Conservation (phyloP, 2,113 vertebrate species). For the Siniperca knerii region DNA sequence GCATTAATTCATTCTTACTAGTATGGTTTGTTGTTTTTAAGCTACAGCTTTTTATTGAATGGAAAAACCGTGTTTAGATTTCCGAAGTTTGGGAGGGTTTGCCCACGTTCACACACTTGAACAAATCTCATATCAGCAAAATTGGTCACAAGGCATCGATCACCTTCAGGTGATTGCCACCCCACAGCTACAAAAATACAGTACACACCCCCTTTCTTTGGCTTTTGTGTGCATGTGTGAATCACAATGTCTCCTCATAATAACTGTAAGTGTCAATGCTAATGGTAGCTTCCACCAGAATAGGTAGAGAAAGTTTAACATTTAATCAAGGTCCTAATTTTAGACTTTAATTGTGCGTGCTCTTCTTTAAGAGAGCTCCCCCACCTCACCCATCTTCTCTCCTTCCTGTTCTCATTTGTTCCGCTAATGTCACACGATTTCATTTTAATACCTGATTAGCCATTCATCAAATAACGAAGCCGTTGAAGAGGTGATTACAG, state of each 20-base stretch:
- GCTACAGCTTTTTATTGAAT: not conserved
- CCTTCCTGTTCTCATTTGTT: constrained; percentile 85
- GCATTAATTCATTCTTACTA: not conserved
- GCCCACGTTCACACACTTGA: not conserved
- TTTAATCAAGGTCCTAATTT: constrained; percentile 87
- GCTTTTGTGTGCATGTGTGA: not conserved
- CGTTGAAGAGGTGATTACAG: constrained; percentile 59
- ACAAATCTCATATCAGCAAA: not conserved
- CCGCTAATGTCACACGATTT: constrained; percentile 78
- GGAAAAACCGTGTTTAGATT: not conserved
- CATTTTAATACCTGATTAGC: constrained; percentile 87
- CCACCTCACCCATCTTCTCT: constrained; percentile 56
- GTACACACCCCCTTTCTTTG: not conserved
- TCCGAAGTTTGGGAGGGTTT: not conserved
- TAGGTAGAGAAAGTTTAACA: constrained; percentile 83
- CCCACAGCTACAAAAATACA: not conserved
- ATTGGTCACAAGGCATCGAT: not conserved
- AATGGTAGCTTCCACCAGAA: constrained; percentile 75
- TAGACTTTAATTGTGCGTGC: constrained; percentile 81
- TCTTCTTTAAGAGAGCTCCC: constrained; percentile 74
- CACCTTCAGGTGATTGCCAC: not conserved
- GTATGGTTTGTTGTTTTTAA: not conserved
- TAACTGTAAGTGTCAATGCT: constrained; percentile 69
- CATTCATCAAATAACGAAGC: constrained; percentile 83
- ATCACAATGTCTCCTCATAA: constrained; percentile 56